These are phyloP conservation scores for Choreutis nemorana DNA, from an alignment of 2,888 invertebrate species.

Conservation along the genomic window DNA sequence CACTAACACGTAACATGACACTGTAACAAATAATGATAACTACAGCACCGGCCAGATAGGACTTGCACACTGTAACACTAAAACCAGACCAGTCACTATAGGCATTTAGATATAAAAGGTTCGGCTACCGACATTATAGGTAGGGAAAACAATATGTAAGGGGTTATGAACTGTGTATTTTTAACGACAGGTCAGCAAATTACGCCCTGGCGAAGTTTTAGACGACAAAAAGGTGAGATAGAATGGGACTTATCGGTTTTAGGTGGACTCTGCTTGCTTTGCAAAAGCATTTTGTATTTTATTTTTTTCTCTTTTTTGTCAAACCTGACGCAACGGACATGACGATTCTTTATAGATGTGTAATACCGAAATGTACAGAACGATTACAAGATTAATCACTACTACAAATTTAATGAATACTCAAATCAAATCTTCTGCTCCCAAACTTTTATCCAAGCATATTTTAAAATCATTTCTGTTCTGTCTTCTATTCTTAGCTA, in stretches of 20 bases:
- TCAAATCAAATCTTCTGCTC: too few species aligned
- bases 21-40: slow-evolving; percentile 51
- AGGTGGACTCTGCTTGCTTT: slow-evolving; percentile 63
- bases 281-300: slow-evolving; percentile 57
- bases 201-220: slow-evolving; percentile 92
- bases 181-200: slow-evolving; percentile 81
- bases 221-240: slow-evolving; percentile 92
- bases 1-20: slow-evolving; percentile 53
- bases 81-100: slow-evolving; percentile 22
- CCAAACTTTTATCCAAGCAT: too few species aligned
- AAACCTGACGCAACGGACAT: slow-evolving; percentile 20
- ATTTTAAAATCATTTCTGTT: too few species aligned
- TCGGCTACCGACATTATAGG: slow-evolving; percentile 58
- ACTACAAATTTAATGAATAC: too few species aligned
- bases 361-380: too few species aligned
- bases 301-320: slow-evolving; percentile 23
- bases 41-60: slow-evolving; percentile 48
- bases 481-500: too few species aligned
- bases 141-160: slow-evolving; percentile 27
- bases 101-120: slow-evolving; percentile 41
- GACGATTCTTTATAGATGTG: too few species aligned
- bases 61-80: slow-evolving; percentile 44
- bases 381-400: too few species aligned
- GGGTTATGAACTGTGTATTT: slow-evolving; percentile 58
- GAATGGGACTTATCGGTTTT: slow-evolving; percentile 57